Base-by-base conservation (phyloP, 2,797 vertebrate species). In the Tenualosa ilisha region DNA sequence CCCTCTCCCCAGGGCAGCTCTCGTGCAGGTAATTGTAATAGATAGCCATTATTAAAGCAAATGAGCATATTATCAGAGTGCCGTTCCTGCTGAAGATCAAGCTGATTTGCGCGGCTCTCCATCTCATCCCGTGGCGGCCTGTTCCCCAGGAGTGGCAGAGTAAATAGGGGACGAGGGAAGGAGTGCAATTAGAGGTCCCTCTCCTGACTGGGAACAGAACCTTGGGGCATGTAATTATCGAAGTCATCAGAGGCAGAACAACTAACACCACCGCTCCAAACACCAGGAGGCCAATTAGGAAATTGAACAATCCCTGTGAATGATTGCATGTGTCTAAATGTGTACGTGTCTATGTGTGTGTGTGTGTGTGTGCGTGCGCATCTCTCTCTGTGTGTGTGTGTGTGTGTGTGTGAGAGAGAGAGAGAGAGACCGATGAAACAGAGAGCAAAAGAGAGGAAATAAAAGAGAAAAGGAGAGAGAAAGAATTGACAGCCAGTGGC, bases 281-380 rank as follows among this genome's bases (percentile, higher is more conserved):
- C 88, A 91, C 89, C 89, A 88, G 90, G 88, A 88, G 88, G 90
- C 86, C 89, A 89, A 91, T 91, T 91, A 89, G 88, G 79, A 88
- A 91, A 88, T 87, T 88, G 89, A 89, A 86, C 89, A 88, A 82
- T 89, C 86, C 86, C 75, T 79, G 81, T 90, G 88, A 89, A 87
- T 88, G 87, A 90, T 91, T 89, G 86, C 82, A 68, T 89, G 87
- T 88, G 85, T 89, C 87, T 84, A 88, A 88, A 88, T 46, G 82
- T 63, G 12, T 50, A 40, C 6, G 54, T 56, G 54, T 46, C 4
- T 46, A 7, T 83, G 82, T 63, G n/a, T 65, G 40, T 83, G 82
- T 65, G 15, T 63, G 59, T 61, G 82, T 83, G 82, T 61, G 12
- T 9, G 81, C 11, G 54, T 56, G 54, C 6, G 43, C 6, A 6